Evolutionary conservation across 2,113 vertebrate genomes (phyloP).

Genomic region (Gymnocephalus cernua): DNA sequence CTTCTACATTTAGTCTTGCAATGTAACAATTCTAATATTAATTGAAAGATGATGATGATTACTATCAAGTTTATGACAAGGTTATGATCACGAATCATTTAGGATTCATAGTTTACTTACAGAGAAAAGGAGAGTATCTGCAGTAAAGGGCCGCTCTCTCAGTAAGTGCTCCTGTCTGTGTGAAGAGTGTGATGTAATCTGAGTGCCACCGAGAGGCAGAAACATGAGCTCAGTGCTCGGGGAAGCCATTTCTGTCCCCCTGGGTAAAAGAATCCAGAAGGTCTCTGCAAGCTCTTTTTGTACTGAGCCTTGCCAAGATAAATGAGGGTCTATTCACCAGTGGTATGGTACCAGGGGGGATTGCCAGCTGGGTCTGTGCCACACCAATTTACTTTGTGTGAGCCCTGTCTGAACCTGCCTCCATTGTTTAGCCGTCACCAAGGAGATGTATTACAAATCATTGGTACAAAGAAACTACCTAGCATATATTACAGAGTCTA

Average conservation of each 20-base stretch:
- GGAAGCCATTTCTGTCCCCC: slow-evolving; percentile 47
- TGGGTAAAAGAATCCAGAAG: slow-evolving; percentile 59
- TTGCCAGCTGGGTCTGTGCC: slow-evolving; percentile 69
- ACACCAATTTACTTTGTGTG: slow-evolving; percentile 56
- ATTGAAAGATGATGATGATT: background rate
- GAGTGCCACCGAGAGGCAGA: slow-evolving; percentile 52
- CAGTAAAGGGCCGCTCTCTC: slow-evolving; percentile 5
- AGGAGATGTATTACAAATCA: slow-evolving; percentile 70
- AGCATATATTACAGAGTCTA: slow-evolving; percentile 6
- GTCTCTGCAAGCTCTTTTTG: slow-evolving; percentile 36
- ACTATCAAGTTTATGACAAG: background rate
- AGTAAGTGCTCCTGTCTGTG: slow-evolving; percentile 1
- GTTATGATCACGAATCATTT: background rate
- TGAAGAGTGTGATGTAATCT: slow-evolving; percentile 46
- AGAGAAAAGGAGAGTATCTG: slow-evolving; percentile 1
- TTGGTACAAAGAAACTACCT: slow-evolving; percentile 46
- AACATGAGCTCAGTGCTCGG: slow-evolving; percentile 68
- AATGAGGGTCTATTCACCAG: slow-evolving; percentile 61
- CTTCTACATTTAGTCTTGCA: background rate
- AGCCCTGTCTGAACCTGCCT: slow-evolving; percentile 59
- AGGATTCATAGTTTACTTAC: background rate
- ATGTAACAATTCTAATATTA: background rate
- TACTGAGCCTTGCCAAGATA: slow-evolving; percentile 55
- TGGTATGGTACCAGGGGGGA: slow-evolving; percentile 31
- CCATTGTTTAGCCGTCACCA: slow-evolving; percentile 59